Percentiles rank a stretch among this genome's conserved stretches.
Evolutionary conservation across 2,888 invertebrate genomes (phyloP).

Genomic region (Gandaritis pyraliata): DNA sequence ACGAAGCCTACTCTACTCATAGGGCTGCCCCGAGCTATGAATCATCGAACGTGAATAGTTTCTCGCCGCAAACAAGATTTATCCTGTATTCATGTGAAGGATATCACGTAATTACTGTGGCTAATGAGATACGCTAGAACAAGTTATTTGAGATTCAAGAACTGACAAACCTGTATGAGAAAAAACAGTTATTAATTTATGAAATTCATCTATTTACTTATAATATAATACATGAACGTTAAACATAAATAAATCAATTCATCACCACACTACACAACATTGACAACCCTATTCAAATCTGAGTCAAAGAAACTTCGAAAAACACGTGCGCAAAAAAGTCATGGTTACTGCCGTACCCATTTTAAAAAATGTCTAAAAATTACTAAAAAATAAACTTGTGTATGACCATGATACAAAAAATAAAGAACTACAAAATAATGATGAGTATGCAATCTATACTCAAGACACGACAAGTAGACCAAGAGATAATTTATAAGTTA

Average conservation of each 20-base stretch:
- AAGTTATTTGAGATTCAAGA: slow-evolving; percentile 25
- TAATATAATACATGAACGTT: background rate
- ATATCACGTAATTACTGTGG: slow-evolving; percentile 59
- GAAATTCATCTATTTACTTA: too few relatives aligned
- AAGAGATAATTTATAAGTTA: too few relatives aligned
- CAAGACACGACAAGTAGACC: too few relatives aligned
- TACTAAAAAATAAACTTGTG: background rate
- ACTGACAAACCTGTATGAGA: slow-evolving; percentile 8
- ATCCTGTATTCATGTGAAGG: slow-evolving; percentile 59
- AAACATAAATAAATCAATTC: background rate
- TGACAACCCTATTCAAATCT: slow-evolving; percentile 8
- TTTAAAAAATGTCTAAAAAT: too few relatives aligned
- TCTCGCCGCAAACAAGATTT: slow-evolving; percentile 61
- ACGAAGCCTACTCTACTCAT: slow-evolving; percentile 57
- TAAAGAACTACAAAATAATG: too few relatives aligned
- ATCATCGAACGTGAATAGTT: slow-evolving; percentile 68
- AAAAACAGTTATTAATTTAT: too few relatives aligned
- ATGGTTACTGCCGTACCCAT: background rate
- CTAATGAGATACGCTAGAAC: slow-evolving; percentile 54
- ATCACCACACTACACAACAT: background rate
- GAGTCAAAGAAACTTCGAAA: background rate
- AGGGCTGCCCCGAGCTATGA: slow-evolving; percentile 70
- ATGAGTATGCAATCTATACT: too few relatives aligned
- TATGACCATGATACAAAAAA: too few relatives aligned
- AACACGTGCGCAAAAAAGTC: slow-evolving; percentile 1